Evolutionary conservation across 2,797 vertebrate species (phyloP).

Genomic region (Chromis chromis): DNA sequence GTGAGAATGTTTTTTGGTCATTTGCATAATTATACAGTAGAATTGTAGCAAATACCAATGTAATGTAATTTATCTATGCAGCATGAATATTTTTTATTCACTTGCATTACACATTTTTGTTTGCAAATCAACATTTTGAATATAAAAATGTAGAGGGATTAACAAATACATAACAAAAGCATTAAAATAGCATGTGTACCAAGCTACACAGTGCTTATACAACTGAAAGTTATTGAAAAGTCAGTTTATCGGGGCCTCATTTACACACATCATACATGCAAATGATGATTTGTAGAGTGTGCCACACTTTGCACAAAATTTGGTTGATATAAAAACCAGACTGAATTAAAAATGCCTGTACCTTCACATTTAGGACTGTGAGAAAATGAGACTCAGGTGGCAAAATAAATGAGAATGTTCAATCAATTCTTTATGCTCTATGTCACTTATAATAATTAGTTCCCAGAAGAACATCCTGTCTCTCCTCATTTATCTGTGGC

Average conservation of each 20-base stretch:
- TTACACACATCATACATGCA: neutral
- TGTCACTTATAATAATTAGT: neutral
- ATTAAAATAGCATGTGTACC: too few species aligned
- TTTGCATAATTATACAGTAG: slow-evolving; percentile 1
- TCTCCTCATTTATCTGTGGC: neutral
- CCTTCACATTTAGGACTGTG: neutral
- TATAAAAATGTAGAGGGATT: neutral
- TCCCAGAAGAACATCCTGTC: neutral
- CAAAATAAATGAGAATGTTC: slow-evolving; percentile 2
- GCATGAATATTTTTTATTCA: neutral
- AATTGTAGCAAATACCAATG: neutral
- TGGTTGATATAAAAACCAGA: neutral
- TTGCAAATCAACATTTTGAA: neutral
- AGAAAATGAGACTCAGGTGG: neutral
- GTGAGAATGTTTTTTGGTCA: neutral
- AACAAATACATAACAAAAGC: too few species aligned
- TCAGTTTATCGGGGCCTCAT: neutral
- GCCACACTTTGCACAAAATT: neutral
- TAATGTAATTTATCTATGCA: neutral
- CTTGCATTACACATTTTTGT: slow-evolving; percentile 4
- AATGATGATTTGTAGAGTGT: neutral
- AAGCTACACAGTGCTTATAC: neutral
- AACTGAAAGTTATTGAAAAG: slow-evolving; percentile 7
- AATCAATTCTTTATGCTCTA: neutral
- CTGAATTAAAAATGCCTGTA: neutral